These are phyloP conservation scores for Phallusia fumigata DNA, from an alignment of 23 tunicate species.

Conservation along the genomic window DNA sequence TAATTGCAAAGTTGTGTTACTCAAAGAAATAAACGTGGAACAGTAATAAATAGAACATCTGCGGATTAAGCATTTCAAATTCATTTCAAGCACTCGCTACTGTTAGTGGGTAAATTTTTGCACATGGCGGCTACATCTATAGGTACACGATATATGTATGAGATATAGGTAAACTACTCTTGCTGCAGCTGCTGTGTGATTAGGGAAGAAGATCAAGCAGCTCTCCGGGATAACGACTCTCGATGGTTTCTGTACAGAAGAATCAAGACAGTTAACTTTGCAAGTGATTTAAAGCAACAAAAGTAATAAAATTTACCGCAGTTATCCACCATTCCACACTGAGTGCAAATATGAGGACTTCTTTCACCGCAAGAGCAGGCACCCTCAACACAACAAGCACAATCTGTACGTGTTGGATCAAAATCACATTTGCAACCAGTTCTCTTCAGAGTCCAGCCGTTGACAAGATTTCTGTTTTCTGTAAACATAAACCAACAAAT, in stretches of 20 bases:
- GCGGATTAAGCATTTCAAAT: too few species aligned
- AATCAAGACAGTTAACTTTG: not conserved
- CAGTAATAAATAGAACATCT: too few species aligned
- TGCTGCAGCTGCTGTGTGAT: too few species aligned
- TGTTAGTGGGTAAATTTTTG: too few species aligned
- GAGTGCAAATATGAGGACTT: slow-evolving; percentile 28
- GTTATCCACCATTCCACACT: not conserved
- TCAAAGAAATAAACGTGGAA: too few species aligned
- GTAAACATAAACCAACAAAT: too few species aligned
- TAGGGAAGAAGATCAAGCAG: not conserved
- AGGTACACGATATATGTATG: too few species aligned
- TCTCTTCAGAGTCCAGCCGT: not conserved
- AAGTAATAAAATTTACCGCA: not conserved
- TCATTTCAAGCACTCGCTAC: too few species aligned
- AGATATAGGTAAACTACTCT: too few species aligned
- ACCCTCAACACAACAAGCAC: slow-evolving; percentile 44
- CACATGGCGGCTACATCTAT: too few species aligned
- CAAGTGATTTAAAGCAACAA: not conserved
- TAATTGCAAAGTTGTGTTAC: too few species aligned
- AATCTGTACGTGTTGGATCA: slow-evolving; percentile 29
- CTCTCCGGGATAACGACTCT: not conserved
- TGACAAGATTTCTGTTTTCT: not conserved
- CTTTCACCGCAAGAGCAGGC: slow-evolving; percentile 37
- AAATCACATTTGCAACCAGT: slow-evolving; percentile 32
- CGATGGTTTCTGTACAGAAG: not conserved